phyloP scores from a whole-genome alignment of 2,113 vertebrate genomes.

The Pipra filicauda region DNA sequence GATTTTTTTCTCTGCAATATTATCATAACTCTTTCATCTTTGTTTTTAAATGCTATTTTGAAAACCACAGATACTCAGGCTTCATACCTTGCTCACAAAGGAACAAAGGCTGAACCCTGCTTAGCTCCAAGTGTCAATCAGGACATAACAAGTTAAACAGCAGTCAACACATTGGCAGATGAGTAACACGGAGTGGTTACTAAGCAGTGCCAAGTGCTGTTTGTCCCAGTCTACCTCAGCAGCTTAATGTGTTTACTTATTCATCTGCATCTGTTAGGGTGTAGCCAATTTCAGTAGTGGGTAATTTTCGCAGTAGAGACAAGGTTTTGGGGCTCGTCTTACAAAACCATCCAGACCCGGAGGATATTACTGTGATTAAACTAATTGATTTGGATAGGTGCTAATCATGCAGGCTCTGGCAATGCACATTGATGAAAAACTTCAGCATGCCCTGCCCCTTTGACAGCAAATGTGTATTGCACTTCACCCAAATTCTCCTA shows the following conservation, averaged over 20 bases:
- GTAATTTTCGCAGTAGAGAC: constrained; percentile 36
- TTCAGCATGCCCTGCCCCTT: neutral
- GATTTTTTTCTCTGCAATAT: neutral
- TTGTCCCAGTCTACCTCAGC: constrained; percentile 53
- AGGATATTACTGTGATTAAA: constrained; percentile 50
- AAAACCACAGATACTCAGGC: constrained; percentile 6
- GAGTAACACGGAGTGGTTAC: constrained; percentile 56
- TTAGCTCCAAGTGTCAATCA: constrained; percentile 58
- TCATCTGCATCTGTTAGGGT: constrained; percentile 68
- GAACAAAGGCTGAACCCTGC: constrained; percentile 36
- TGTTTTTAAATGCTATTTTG: constrained; percentile 21
- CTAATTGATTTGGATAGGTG: constrained; percentile 55
- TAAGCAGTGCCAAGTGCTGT: constrained; percentile 46
- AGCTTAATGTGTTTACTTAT: constrained; percentile 67
- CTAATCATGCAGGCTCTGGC: constrained; percentile 25
- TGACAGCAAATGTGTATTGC: neutral
- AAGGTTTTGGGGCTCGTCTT: constrained; percentile 34
- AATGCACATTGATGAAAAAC: neutral
- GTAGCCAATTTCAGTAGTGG: constrained; percentile 44
- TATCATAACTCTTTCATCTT: constrained; percentile 33
- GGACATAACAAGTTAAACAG: constrained; percentile 51
- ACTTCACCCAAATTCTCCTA: neutral
- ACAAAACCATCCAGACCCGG: constrained; percentile 22
- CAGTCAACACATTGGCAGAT: constrained; percentile 62
- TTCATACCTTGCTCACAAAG: constrained; percentile 36